Base-by-base conservation (phyloP, 2,888 invertebrate genomes). In the Xanthia togata region DNA sequence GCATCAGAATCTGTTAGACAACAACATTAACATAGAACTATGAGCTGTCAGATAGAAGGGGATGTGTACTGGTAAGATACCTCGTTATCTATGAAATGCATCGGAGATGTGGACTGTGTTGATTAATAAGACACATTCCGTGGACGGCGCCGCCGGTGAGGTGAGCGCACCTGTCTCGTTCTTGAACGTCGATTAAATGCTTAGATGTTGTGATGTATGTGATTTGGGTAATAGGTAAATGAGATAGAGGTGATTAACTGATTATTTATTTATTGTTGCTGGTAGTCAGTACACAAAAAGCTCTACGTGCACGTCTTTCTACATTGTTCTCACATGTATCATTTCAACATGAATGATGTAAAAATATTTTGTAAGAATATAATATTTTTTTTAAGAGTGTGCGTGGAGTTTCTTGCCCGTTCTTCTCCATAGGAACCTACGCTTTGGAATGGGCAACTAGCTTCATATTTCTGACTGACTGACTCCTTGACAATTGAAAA, bases 61-160 rank as follows among this genome's bases (percentile, higher is more conserved):
- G 14, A 47, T 50, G 23, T 20, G 11, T 17, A 12, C 53, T n/a
- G 41, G 35, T 20, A 12, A 35, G 20, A 62, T 47, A 31, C 41
- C 31, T 68, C 4, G 38, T 44, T 84, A 84, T 73, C 64, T 26
- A 41, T 17, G 31, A 64, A 67, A 68, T 59, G 47, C 26, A 79
- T 83, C 68, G 59, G 31, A 50, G 60, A 64, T 64, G 55, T 11
- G 35, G 31, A 31, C 53, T 12, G 55, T 26, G 55, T 55, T 79
- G 69, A 81, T 69, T 64, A 78, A 83, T 60, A 41, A 26, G 31
- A 41, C 50, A 35, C 80, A 69, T 65, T 63, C 68, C 59, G 4
- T 26, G 31, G 17, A 17, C 26, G 67, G 68, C 84, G 79, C 57
- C 57, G 17, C 69, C 64, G 31, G 14, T 8, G 23, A 44, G 38